Base-by-base conservation (phyloP, 2,888 invertebrate species). In the Sialis fuliginosa region DNA sequence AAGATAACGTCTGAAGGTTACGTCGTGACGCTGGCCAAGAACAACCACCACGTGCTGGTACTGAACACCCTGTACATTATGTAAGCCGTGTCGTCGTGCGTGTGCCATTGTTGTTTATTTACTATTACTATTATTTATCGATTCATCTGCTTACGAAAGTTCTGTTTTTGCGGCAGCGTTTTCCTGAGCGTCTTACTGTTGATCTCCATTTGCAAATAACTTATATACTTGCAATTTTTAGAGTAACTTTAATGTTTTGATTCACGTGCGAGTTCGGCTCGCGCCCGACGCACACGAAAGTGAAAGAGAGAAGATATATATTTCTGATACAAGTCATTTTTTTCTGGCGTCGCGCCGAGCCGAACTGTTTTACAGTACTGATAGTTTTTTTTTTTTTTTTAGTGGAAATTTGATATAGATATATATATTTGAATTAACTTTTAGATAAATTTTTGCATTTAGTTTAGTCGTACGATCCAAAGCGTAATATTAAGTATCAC, bases 21-120 rank as follows among this genome's bases (percentile, higher is more conserved):
- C 68, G 87, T 95, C 58, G 89, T 91, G 57, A 91, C 95, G 54
- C 71, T 96, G 70, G 95, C 95, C 65, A 96, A 96, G 75, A 96
- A 95, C 74, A 96, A 96, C 73, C 95, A 96, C 70, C 92, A 95
- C 69, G 95, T 96, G 61, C 80, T 96, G 68, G 90, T 96, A 66
- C 77, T 95, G 69, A 88, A 90, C 74, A 90, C 89, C 59, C 78
- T 90, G 63, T 89, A 89, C 74, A 87, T 89, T 75, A 79, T 85
- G 71, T 87, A 83, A 82, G 79, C 75, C 66, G 68, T 67, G 22
- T 22, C 13, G 7, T 13, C 13, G 7, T 13, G 39, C 8, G 13
- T 22, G 22, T 22, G 22, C 22, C 22, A 22, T 22, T 22, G 22
- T 22, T 22, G 22, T 22, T 22, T 22, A 22, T 22, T 22, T 22